Conservation (phyloP, 2,888 invertebrate genomes). For the Camptogramma bilineatum region DNA sequence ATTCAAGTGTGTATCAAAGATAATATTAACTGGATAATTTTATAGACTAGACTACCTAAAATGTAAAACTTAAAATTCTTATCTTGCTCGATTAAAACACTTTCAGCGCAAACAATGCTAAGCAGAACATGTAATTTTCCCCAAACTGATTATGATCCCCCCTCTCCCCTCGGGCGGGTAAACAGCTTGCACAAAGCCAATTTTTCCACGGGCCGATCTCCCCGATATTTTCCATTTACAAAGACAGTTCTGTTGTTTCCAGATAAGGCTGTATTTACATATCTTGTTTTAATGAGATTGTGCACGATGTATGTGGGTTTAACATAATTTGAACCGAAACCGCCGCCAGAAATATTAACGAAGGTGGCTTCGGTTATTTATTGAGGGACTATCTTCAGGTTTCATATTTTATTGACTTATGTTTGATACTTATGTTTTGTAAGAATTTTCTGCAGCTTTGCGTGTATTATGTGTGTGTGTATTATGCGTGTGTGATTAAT, state of each 20-base stretch:
- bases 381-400: too few relatives aligned
- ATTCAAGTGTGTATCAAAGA: background rate
- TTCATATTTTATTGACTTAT: too few relatives aligned
- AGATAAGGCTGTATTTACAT: constrained; percentile 29
- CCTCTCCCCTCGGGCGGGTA: constrained; percentile 11
- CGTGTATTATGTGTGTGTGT: too few relatives aligned
- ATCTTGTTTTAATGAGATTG: constrained; percentile 25
- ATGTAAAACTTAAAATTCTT: background rate
- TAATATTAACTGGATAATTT: background rate
- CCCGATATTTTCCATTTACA: constrained; percentile 15
- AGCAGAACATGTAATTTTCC: constrained; percentile 16
- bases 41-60: background rate
- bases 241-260: constrained; percentile 20
- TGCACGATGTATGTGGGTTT: constrained; percentile 18
- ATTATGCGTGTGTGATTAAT: too few relatives aligned
- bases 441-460: too few relatives aligned
- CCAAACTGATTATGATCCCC: constrained; percentile 14
- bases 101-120: constrained; percentile 7
- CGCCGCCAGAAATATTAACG: background rate
- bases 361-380: too few relatives aligned
- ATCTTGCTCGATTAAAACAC: constrained; percentile 5
- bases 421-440: too few relatives aligned
- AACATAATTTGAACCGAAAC: constrained; percentile 13
- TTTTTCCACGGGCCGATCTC: constrained; percentile 6
- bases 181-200: constrained; percentile 19